Evolutionary conservation across 2,888 invertebrate genomes (phyloP).

Genomic region (Dysmachus trigonus): DNA sequence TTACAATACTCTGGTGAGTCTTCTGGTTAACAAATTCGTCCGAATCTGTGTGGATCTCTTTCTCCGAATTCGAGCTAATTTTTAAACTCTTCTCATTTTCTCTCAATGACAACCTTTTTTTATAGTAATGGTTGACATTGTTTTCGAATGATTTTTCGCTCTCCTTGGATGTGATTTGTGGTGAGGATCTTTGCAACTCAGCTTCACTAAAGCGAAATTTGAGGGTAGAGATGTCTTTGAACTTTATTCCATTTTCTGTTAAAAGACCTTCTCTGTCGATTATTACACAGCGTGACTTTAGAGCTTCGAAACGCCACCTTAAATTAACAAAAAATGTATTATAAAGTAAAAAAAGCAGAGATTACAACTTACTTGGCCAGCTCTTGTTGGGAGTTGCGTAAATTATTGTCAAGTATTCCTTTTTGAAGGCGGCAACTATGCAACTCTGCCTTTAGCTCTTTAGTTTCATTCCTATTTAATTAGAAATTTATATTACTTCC

Average conservation of each 20-base stretch:
- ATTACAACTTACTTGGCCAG: slow-evolving; percentile 57
- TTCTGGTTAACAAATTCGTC: background rate
- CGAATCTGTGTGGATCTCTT: background rate
- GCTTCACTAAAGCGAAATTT: slow-evolving; percentile 56
- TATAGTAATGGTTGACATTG: background rate
- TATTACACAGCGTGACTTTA: slow-evolving; percentile 61
- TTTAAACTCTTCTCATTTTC: background rate
- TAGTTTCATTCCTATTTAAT: slow-evolving; percentile 59
- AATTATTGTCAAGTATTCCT: slow-evolving; percentile 59
- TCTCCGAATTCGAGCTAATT: background rate
- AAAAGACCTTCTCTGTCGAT: slow-evolving; percentile 61
- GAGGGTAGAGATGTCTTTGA: slow-evolving; percentile 53
- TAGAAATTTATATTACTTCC: background rate
- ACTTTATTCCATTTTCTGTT: slow-evolving; percentile 58
- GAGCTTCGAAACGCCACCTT: slow-evolving; percentile 63
- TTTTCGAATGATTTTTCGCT: background rate
- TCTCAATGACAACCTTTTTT: background rate
- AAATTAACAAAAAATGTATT: background rate
- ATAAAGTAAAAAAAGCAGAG: background rate
- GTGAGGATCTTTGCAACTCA: slow-evolving; percentile 53
- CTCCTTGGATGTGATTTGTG: background rate
- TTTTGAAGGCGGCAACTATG: slow-evolving; percentile 60
- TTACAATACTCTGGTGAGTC: background rate
- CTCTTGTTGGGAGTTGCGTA: slow-evolving; percentile 59
- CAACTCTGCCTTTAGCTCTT: slow-evolving; percentile 60